phyloP scores from a whole-genome alignment of 2,888 invertebrate species.

The Limnephilus rhombicus region DNA sequence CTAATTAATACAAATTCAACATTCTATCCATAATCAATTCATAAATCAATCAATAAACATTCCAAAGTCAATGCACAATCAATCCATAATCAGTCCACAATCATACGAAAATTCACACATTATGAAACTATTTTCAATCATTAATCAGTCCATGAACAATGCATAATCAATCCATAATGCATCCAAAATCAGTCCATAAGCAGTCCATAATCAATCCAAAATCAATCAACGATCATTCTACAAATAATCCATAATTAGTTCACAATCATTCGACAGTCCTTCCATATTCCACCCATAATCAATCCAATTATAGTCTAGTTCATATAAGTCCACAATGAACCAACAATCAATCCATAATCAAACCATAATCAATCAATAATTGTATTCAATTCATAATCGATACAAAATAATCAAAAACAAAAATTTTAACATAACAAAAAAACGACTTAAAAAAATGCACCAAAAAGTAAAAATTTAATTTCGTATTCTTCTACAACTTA shows the following conservation, averaged over 20 bases:
- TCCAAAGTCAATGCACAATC: neutral
- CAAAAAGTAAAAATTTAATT: too few relatives aligned
- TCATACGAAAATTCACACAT: neutral
- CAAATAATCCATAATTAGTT: neutral
- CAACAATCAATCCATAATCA: neutral
- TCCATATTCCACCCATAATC: neutral
- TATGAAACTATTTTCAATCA: neutral
- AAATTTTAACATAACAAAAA: too few relatives aligned
- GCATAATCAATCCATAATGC: neutral
- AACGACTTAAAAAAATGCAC: too few relatives aligned
- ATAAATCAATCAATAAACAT: neutral
- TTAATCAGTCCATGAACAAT: neutral
- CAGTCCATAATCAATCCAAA: neutral
- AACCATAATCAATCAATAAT: neutral
- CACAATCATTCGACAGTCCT: neutral
- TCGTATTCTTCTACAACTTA: too few relatives aligned
- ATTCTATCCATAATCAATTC: neutral
- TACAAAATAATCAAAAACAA: neutral
- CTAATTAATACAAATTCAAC: too few relatives aligned
- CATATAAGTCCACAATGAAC: too few relatives aligned
- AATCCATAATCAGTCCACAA: neutral
- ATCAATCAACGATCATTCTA: neutral
- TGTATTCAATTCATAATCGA: neutral
- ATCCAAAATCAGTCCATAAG: neutral
- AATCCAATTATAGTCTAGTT: neutral